Evolutionary conservation across 2,888 invertebrate species (phyloP), one percentile per base, ranked within the genome.

Genomic region (Eudemis profundana): DNA sequence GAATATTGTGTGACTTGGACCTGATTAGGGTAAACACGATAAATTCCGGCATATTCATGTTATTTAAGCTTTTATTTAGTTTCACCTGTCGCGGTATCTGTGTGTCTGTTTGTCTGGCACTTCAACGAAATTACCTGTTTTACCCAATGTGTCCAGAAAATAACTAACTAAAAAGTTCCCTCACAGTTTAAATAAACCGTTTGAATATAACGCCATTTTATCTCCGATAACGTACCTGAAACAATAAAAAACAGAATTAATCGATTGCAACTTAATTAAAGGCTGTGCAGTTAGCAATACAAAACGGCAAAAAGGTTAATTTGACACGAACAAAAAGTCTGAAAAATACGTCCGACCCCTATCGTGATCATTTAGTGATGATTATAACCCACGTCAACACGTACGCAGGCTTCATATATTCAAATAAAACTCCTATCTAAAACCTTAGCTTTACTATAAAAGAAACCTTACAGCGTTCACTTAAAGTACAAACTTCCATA

Each of bases 331-430:
- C 46, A 5, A 44, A 44, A 54, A 40, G 38, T 15, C 53, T 4
- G 17, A 47, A 49, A 62, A 56, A 27, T 15, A 29, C 27, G n/a
- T 47, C 15, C 46, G 44, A 21, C 14, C 36, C 36, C 23, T 51
- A 64, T 64, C 64, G 33, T 19, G 44, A 64, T 51, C 23, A 29
- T 19, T 12, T 40, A 50, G 27, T 44, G 17, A 14, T 46, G 19
- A 57, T 64, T 64, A 57, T 36, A 63, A 50, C 49, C 15, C n/a
- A 62, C 15, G 49, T 56, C 14, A 56, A 63, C 40, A 42, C 29
- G 47, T 47, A 42, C 29, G 47, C 40, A 29, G 47, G 49, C 12
- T 63, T 15, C 12, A 33, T 44, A 10, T 27, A 15, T n/a, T 4
- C 4, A 10, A 40, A 54, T 12, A 15, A 42, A 27, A 15, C 10